Percentiles rank a stretch among this genome's conserved stretches.
Conservation (phyloP, 92 coral and sea anemone genomes). For the Anthopleura xanthogrammica region DNA sequence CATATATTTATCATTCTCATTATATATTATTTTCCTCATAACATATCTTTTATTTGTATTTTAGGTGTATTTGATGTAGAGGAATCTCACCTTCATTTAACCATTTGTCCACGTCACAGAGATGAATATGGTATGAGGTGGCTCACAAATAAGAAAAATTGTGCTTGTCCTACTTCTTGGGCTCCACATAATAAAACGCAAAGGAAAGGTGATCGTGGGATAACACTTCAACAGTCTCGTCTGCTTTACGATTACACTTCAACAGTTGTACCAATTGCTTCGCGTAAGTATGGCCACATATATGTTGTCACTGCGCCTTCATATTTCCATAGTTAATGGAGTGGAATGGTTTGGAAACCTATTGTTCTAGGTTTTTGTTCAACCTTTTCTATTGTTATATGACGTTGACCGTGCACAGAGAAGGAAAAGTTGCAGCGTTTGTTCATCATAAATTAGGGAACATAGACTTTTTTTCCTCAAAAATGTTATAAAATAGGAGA, state of each 20-base stretch:
- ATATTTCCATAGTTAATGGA: no score
- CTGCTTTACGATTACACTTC: constrained; percentile 31
- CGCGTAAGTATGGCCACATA: constrained; percentile 28
- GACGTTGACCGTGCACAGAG: no score
- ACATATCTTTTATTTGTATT: background rate
- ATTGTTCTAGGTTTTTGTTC: no score
- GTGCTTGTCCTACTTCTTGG: constrained; percentile 53
- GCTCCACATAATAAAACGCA: constrained; percentile 39
- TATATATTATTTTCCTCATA: no score
- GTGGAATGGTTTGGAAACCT: no score
- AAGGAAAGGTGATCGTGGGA: constrained; percentile 52
- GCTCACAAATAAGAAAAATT: constrained; percentile 46
- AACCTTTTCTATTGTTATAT: no score
- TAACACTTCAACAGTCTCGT: constrained; percentile 44
- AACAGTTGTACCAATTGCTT: constrained; percentile 41
- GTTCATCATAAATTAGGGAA: no score
- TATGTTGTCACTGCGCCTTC: background rate
- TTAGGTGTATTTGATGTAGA: constrained; percentile 47
- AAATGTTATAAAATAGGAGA: no score
- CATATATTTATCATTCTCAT: background rate
- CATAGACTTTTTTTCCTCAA: no score
- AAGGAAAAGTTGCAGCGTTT: no score
- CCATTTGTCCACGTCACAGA: constrained; percentile 63
- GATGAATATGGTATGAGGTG: constrained; percentile 51
- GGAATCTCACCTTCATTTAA: constrained; percentile 46